phyloP scores from a whole-genome alignment of 2,888 invertebrate genomes.

The Nephrotoma flavescens region DNA sequence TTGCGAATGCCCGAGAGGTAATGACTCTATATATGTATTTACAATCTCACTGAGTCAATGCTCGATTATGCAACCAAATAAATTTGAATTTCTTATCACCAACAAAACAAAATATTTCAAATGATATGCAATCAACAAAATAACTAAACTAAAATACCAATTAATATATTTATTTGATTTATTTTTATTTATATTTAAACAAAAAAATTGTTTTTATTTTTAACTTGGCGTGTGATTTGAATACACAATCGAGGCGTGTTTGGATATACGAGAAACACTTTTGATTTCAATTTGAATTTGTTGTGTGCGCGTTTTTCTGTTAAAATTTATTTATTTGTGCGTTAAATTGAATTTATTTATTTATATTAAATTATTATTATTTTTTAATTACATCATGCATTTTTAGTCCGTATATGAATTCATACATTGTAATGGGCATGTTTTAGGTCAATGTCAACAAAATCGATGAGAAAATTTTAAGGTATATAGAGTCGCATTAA shows the following conservation, averaged over 20 bases:
- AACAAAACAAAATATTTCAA: not conserved
- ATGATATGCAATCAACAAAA: not conserved
- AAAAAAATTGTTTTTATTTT: not conserved
- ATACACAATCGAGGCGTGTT: not conserved
- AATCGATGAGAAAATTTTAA: not conserved
- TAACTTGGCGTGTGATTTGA: not conserved
- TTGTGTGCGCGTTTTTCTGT: not conserved
- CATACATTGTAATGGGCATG: not conserved
- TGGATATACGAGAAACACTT: not conserved
- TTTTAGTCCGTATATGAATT: not conserved
- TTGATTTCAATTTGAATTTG: not conserved
- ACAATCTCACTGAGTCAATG: too few species aligned
- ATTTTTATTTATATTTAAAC: not conserved
- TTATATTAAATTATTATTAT: not conserved
- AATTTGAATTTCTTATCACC: not conserved
- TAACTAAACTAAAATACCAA: not conserved
- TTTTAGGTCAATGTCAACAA: slow-evolving; percentile 2
- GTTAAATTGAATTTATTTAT: not conserved
- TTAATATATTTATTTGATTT: not conserved
- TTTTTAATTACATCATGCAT: not conserved
- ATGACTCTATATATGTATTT: too few species aligned
- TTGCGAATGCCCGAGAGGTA: too few species aligned
- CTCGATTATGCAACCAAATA: too few species aligned
- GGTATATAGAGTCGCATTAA: not conserved
- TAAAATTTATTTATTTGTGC: not conserved